phyloP scores from a whole-genome alignment of 2,797 vertebrate species.

The Bovichtus diacanthus region DNA sequence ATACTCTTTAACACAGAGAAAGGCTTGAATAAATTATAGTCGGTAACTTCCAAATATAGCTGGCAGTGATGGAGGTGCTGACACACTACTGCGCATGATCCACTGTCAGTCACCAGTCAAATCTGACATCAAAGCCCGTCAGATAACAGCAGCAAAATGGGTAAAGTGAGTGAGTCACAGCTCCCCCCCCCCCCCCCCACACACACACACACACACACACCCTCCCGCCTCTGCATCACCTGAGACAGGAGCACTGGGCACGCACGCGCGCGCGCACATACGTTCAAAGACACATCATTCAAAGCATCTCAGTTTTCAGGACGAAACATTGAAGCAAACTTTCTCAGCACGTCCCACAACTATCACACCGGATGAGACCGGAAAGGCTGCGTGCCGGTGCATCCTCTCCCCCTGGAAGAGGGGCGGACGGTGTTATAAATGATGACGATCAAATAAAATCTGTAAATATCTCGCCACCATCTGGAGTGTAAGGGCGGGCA shows the following conservation, averaged over 20 bases:
- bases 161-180: conserved; percentile 70
- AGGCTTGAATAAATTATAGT: conserved; percentile 29
- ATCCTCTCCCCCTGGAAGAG: neutral
- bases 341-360: conserved; percentile 50
- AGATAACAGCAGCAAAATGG: conserved; percentile 57
- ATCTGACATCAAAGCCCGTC: conserved; percentile 69
- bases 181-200: conserved; percentile 66
- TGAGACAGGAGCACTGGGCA: conserved; percentile 47
- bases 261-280: neutral
- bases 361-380: neutral
- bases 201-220: too few species aligned
- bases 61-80: conserved; percentile 23
- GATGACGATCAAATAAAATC: conserved; percentile 16
- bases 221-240: too few species aligned
- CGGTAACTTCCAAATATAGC: conserved; percentile 53
- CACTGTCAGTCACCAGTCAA: conserved; percentile 69
- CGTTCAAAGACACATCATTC: neutral
- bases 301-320: conserved; percentile 15
- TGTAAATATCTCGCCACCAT: conserved; percentile 54
- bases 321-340: conserved; percentile 56
- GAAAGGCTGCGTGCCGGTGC: neutral
- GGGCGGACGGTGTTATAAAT: conserved; percentile 27
- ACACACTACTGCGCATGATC: conserved; percentile 57
- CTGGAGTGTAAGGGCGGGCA: conserved; percentile 45
- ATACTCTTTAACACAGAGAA: conserved; percentile 37